phyloP scores from a whole-genome alignment of 1,140 invertebrate genomes.

The Condylostylus longicornis region DNA sequence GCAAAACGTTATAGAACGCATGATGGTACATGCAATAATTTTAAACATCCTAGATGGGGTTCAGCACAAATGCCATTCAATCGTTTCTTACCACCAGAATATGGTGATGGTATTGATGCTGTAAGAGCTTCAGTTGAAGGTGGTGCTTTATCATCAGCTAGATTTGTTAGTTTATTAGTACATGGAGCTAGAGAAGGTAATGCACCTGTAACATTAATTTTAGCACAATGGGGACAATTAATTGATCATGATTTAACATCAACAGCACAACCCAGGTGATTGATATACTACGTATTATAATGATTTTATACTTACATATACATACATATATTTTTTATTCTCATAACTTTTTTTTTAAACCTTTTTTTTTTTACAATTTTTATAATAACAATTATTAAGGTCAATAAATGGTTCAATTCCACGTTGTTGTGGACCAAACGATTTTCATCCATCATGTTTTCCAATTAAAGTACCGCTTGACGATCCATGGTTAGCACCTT shows the following conservation, averaged over 20 bases:
- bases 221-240: slow-evolving; percentile 79
- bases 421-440: slow-evolving; percentile 55
- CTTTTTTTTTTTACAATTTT: slow-evolving; percentile 13
- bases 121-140: slow-evolving; percentile 41
- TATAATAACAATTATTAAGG: no score
- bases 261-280: slow-evolving; percentile 38
- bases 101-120: slow-evolving; percentile 59
- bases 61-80: slow-evolving; percentile 67
- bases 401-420: slow-evolving; percentile 69
- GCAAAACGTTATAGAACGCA: slow-evolving; percentile 53
- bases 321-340: background rate
- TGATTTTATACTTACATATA: background rate
- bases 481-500: slow-evolving; percentile 54
- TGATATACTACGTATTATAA: background rate
- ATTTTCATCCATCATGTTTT: slow-evolving; percentile 67
- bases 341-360: background rate
- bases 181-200: slow-evolving; percentile 47
- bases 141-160: slow-evolving; percentile 45
- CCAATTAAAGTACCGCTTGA: slow-evolving; percentile 55
- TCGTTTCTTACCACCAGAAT: slow-evolving; percentile 63
- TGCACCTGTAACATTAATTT: slow-evolving; percentile 52
- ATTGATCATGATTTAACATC: slow-evolving; percentile 68
- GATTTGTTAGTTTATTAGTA: slow-evolving; percentile 47
- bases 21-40: slow-evolving; percentile 79
- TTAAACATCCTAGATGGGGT: slow-evolving; percentile 58